phyloP scores from a whole-genome alignment of 2,113 vertebrate species.

The Solenodon paradoxus region DNA sequence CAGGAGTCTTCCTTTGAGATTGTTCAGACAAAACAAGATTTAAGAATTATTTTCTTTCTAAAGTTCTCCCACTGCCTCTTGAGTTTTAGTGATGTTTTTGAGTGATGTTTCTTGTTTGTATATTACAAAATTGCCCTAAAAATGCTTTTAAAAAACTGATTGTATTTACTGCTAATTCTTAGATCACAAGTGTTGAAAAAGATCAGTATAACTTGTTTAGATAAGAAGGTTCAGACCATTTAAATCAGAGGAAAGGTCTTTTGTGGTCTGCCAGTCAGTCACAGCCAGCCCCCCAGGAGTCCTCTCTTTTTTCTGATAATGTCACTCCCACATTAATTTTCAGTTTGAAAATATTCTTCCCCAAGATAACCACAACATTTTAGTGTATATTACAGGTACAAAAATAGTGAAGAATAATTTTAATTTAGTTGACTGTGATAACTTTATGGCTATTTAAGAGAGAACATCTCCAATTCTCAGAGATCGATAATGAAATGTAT shows the following conservation, averaged over 20 bases:
- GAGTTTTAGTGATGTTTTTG: background rate
- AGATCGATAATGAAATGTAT: background rate
- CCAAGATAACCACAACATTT: background rate
- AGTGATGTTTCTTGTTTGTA: background rate
- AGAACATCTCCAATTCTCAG: background rate
- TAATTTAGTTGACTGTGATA: background rate
- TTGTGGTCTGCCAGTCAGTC: background rate
- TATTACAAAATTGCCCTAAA: background rate
- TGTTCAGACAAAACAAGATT: background rate
- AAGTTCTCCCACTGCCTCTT: conserved; percentile 13
- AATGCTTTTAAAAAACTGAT: background rate
- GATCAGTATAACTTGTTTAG: background rate
- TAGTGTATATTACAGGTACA: background rate
- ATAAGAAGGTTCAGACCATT: background rate
- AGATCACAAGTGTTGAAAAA: background rate
- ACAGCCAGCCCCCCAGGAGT: background rate
- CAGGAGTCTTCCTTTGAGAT: background rate
- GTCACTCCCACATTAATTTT: background rate
- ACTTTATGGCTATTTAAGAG: background rate
- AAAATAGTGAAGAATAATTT: background rate
- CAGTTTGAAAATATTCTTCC: conserved; percentile 7
- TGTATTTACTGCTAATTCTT: background rate
- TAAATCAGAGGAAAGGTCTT: background rate
- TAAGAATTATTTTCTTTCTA: background rate
- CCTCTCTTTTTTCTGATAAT: background rate